Conservation (phyloP, 2,888 invertebrate genomes). For the Ectemnius continuus region DNA sequence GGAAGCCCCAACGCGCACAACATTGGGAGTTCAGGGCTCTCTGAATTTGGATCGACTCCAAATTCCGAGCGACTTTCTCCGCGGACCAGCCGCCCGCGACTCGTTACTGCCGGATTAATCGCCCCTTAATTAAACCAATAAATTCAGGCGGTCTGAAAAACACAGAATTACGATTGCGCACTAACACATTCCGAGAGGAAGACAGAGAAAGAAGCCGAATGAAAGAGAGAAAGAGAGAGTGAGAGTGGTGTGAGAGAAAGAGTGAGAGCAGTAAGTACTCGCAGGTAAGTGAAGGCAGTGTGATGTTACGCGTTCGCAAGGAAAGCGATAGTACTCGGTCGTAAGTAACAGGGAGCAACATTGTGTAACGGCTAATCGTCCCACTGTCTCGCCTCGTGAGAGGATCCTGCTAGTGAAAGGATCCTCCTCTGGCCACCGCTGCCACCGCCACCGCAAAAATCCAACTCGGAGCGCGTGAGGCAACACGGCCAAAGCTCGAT, state of each 20-base stretch:
- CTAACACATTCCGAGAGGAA: too few species aligned
- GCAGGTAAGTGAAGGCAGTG: too few species aligned
- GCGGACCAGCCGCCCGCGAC: too few species aligned
- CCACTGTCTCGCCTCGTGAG: constrained; percentile 23
- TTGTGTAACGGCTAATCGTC: constrained; percentile 37
- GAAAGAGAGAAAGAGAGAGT: too few species aligned
- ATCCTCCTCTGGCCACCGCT: constrained; percentile 19
- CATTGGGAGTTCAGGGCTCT: not conserved
- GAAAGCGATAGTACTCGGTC: not conserved
- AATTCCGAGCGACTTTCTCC: constrained; percentile 29
- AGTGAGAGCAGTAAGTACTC: too few species aligned
- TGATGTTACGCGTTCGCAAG: not conserved
- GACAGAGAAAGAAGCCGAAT: too few species aligned
- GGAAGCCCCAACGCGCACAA: constrained; percentile 4
- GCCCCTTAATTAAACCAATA: constrained; percentile 1
- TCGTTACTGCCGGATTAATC: constrained; percentile 42
- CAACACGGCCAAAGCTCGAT: constrained; percentile 43
- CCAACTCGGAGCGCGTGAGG: constrained; percentile 19
- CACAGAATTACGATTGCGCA: too few species aligned
- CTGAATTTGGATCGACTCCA: constrained; percentile 36
- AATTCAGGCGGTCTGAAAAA: not conserved
- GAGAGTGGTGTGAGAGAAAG: too few species aligned
- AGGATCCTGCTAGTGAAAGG: constrained; percentile 52
- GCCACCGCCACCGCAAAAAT: too few species aligned
- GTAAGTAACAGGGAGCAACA: constrained; percentile 11